Percentiles rank a stretch among this genome's conserved stretches.
Evolutionary conservation across 2,797 vertebrate genomes (phyloP).

Genomic region (Sebastes itinus): DNA sequence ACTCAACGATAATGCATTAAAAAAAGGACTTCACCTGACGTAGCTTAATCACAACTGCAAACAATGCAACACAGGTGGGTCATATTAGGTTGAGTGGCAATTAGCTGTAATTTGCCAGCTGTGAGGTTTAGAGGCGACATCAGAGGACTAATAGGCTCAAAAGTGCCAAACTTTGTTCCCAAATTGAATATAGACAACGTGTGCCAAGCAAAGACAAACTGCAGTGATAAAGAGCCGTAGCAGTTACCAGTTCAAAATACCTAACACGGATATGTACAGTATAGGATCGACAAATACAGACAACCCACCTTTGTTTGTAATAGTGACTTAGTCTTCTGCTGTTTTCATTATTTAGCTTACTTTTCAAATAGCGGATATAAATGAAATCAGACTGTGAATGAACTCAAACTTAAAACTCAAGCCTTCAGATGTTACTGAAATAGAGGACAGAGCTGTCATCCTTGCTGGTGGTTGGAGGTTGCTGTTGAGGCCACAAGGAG

Average conservation of each 20-base stretch:
- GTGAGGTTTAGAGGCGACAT: conserved; percentile 1
- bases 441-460: conserved; percentile 25
- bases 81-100: conserved; percentile 13
- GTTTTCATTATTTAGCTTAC: not conserved
- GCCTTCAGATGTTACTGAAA: conserved; percentile 28
- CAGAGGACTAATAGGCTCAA: not conserved
- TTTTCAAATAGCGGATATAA: not conserved
- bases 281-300: not conserved
- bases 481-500: conserved; percentile 6
- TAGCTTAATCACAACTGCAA: conserved; percentile 12
- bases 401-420: conserved; percentile 7
- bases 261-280: not conserved
- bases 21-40: not conserved
- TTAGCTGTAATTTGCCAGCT: conserved; percentile 32
- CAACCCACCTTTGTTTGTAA: not conserved
- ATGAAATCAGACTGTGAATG: conserved; percentile 21
- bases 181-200: not conserved
- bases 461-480: conserved; percentile 23
- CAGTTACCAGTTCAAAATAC: not conserved
- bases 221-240: not conserved
- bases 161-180: not conserved
- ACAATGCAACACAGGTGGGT: conserved; percentile 14
- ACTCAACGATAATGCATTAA: not conserved
- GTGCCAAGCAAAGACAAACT: not conserved
- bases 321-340: not conserved